Percentiles rank a stretch among this genome's conserved stretches.
phyloP scores from a whole-genome alignment of 23 tunicate species.

The Halocynthia roretzi region DNA sequence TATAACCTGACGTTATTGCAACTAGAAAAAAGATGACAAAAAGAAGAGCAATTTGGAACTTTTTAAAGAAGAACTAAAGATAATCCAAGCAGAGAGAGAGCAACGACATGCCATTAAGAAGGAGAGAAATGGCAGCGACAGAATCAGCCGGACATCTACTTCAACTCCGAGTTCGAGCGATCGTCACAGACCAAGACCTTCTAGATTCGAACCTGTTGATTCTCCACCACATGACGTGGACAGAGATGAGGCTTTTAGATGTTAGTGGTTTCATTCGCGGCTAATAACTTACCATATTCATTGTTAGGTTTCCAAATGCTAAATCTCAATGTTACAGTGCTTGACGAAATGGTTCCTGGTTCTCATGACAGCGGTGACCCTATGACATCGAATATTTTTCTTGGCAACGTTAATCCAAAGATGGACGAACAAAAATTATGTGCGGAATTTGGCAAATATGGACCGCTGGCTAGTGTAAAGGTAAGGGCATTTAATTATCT shows the following conservation, averaged over 20 bases:
- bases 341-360: slow-evolving; percentile 85
- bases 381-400: slow-evolving; percentile 84
- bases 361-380: slow-evolving; percentile 88
- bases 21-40: slow-evolving; percentile 87
- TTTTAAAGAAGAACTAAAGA: slow-evolving; percentile 80
- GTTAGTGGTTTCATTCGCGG: not conserved
- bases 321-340: slow-evolving; percentile 33
- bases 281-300: not conserved
- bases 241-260: not conserved
- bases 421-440: slow-evolving; percentile 89
- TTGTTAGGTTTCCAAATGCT: not conserved
- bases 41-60: slow-evolving; percentile 87
- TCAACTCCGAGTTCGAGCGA: slow-evolving; percentile 11
- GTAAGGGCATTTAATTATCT: slow-evolving; percentile 13
- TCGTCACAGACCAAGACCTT: slow-evolving; percentile 15
- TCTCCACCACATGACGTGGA: slow-evolving; percentile 11
- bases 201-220: slow-evolving; percentile 60
- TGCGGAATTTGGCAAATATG: slow-evolving; percentile 89
- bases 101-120: slow-evolving; percentile 68
- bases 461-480: slow-evolving; percentile 98
- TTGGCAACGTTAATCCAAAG: slow-evolving; percentile 89
- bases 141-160: slow-evolving; percentile 10
- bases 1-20: slow-evolving; percentile 9
- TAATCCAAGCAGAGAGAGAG: slow-evolving; percentile 81
- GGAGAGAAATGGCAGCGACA: slow-evolving; percentile 11